Base-by-base conservation (phyloP, 2,113 vertebrate genomes). In the Emydocephalus ijimae region DNA sequence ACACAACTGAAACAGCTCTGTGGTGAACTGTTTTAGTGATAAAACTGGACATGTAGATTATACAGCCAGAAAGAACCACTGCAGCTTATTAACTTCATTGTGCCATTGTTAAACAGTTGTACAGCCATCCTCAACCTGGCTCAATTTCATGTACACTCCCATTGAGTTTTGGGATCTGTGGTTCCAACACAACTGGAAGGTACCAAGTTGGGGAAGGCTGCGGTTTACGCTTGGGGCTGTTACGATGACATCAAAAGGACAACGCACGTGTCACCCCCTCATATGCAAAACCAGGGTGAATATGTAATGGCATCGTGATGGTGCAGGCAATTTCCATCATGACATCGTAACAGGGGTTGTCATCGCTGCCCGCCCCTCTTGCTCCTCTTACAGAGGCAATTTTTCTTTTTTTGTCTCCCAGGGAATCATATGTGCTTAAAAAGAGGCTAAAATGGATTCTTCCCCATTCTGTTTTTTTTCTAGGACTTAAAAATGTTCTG, bases 1-100 rank as follows among this genome's bases (percentile, higher is more conserved):
- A 97, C 96, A 97, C 96, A 98, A 97, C 93, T 89, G 95, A 97
- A 97, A 97, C 96, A 95, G 97, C 96, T 97, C 95, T 92, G 96
- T 94, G 96, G 96, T 96, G 97, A 95, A 97, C 95, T 96, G 96
- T 97, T 96, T 97, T 97, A 96, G 96, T 97, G 96, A 97, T 95
- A 96, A 90, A 96, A 97, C 96, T 97, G 97, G 95, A 96, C 96
- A 95, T 91, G 96, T 94, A 94, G 96, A 93, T 10, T 94, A 94
- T 95, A 96, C 97, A 97, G 96, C 94, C 97, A 97, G 95, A 89
- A 94, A 96, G 94, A 96, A 96, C 95, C 48, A 94, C 95, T 96
- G 96, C 94, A 93, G 96, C 95, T 59, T 94, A 95, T 94, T 94
- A 94, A 95, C 97, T 97, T 95, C 96, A 95, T 96, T 97, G 96